Conservation (phyloP, 2,888 invertebrate genomes). For the Lasioglossum morio region DNA sequence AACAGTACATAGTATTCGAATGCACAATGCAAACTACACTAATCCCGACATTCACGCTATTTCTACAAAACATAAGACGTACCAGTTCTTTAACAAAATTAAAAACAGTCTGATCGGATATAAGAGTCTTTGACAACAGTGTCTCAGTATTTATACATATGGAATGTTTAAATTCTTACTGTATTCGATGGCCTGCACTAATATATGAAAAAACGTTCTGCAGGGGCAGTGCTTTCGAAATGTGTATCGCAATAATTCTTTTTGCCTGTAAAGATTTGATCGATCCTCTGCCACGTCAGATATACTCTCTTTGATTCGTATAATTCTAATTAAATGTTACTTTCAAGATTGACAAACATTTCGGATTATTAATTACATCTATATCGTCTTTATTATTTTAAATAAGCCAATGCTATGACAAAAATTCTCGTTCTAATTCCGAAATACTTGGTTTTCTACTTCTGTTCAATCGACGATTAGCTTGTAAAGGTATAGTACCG, state of each 20-base stretch:
- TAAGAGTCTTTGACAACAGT: conserved; percentile 43
- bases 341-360: conserved; percentile 60
- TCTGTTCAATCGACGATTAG: conserved; percentile 84
- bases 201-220: conserved; percentile 65
- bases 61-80: conserved; percentile 52
- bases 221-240: conserved; percentile 76
- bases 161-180: conserved; percentile 67
- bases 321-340: conserved; percentile 48
- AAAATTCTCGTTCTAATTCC: conserved; percentile 86
- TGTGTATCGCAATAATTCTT: conserved; percentile 60
- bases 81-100: conserved; percentile 54
- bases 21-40: conserved; percentile 30
- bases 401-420: conserved; percentile 86
- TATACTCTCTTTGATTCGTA: conserved; percentile 39
- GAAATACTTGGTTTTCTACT: conserved; percentile 85
- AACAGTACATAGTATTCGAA: conserved; percentile 31
- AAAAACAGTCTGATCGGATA: conserved; percentile 62
- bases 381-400: conserved; percentile 67
- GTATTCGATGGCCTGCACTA: conserved; percentile 55
- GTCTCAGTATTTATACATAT: conserved; percentile 46
- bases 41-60: conserved; percentile 42
- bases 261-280: conserved; percentile 35
- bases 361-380: conserved; percentile 27
- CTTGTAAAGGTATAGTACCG: conserved; percentile 86
- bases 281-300: conserved; percentile 37